phyloP scores from a whole-genome alignment of 2,797 vertebrate species.

The Fistularia tabacaria region DNA sequence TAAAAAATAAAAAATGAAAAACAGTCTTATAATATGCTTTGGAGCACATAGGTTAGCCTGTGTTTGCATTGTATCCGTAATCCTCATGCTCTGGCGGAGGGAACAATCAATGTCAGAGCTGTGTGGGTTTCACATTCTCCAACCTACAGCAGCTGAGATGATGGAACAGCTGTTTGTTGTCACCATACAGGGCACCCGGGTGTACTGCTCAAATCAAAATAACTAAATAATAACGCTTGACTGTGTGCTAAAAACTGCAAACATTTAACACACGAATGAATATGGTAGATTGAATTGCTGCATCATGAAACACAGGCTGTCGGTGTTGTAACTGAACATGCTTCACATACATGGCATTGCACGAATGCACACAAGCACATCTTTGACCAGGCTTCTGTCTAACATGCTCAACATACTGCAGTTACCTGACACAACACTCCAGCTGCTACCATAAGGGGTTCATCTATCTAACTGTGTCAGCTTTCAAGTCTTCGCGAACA shows the following conservation, averaged over 20 bases:
- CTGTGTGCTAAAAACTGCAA: background rate
- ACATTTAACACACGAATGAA: too few relatives aligned
- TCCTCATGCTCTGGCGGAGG: background rate
- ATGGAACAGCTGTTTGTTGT: slow-evolving; percentile 62
- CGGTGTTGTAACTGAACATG: slow-evolving; percentile 35
- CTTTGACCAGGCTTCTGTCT: slow-evolving; percentile 34
- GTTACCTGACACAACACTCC: slow-evolving; percentile 58
- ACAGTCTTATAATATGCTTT: slow-evolving; percentile 31
- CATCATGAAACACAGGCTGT: too few relatives aligned
- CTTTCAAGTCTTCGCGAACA: slow-evolving; percentile 57
- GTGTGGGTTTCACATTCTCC: slow-evolving; percentile 41
- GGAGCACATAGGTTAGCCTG: slow-evolving; percentile 34
- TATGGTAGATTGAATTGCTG: too few relatives aligned
- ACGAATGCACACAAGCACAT: slow-evolving; percentile 55
- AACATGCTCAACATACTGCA: slow-evolving; percentile 52
- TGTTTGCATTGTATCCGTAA: slow-evolving; percentile 21
- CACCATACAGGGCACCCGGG: slow-evolving; percentile 20
- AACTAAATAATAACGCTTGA: slow-evolving; percentile 16
- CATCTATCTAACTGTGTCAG: slow-evolving; percentile 45
- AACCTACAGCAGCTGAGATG: slow-evolving; percentile 38
- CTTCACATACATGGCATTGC: slow-evolving; percentile 57
- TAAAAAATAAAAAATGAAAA: slow-evolving; percentile 19
- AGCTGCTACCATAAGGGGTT: slow-evolving; percentile 49
- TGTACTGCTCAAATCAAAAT: slow-evolving; percentile 7
- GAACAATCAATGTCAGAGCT: slow-evolving; percentile 49